Conservation (phyloP, 2,797 vertebrate genomes). For the Merluccius polli region DNA sequence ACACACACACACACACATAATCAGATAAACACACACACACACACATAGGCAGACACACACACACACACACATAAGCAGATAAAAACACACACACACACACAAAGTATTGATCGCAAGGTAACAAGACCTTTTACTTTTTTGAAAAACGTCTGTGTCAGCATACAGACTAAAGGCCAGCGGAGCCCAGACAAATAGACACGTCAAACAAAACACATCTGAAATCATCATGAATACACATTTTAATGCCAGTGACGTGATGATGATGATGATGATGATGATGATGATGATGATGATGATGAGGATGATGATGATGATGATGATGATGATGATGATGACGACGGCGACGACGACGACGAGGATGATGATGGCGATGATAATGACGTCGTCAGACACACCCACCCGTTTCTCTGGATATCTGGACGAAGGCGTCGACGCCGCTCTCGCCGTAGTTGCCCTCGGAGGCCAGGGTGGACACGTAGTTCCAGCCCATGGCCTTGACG, state of each 20-base stretch:
- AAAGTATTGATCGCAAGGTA: not conserved
- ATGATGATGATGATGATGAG: not conserved
- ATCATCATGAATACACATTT: not conserved
- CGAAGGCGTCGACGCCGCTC: slow-evolving; percentile 88
- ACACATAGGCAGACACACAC: slow-evolving; percentile 47
- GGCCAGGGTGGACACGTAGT: slow-evolving; percentile 88
- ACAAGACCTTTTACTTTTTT: not conserved
- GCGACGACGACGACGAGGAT: not conserved
- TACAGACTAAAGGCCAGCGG: not conserved
- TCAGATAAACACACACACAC: slow-evolving; percentile 45
- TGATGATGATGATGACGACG: not conserved
- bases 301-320: not conserved
- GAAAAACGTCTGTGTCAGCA: not conserved
- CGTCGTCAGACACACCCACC: slow-evolving; percentile 58
- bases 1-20: not conserved
- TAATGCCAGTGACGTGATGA: not conserved
- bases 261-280: too few relatives aligned
- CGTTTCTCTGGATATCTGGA: slow-evolving; percentile 88
- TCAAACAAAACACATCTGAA: not conserved
- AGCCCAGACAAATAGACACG: not conserved
- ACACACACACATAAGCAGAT: not conserved
- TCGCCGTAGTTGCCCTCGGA: slow-evolving; percentile 93
- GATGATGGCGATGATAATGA: not conserved
- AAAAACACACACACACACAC: not conserved
- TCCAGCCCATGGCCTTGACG: slow-evolving; percentile 89